Evolutionary conservation across 2,797 vertebrate species (phyloP).

Genomic region (Neostethus bicornis): DNA sequence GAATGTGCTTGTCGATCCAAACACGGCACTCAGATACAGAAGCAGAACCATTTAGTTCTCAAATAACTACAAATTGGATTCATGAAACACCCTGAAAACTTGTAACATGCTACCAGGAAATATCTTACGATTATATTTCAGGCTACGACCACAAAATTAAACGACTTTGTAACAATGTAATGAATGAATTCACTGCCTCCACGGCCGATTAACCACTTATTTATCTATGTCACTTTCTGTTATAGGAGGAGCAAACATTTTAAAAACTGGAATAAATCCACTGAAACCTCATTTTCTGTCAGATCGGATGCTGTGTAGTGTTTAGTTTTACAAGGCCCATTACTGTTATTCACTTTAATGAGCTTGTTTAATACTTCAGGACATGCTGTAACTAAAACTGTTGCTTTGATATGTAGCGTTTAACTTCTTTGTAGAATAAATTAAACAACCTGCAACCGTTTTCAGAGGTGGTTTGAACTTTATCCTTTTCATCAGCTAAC

Average conservation of each 20-base stretch:
- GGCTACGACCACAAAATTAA: no score
- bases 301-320: neutral
- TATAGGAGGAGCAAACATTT: neutral
- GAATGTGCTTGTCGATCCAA: constrained; percentile 7
- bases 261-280: neutral
- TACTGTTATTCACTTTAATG: constrained; percentile 6
- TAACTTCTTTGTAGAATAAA: neutral
- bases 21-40: constrained; percentile 2
- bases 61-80: constrained; percentile 6
- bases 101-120: no score
- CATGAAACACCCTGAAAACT: constrained; percentile 8
- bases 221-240: neutral
- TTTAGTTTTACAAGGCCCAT: neutral
- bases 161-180: no score
- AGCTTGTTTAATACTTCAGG: constrained; percentile 1
- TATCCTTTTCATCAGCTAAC: neutral
- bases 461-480: neutral
- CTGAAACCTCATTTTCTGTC: constrained; percentile 8
- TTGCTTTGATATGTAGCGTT: neutral
- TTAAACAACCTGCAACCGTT: neutral
- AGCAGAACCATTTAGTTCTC: constrained; percentile 43
- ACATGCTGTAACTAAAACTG: neutral
- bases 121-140: no score
- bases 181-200: neutral
- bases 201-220: neutral